Evolutionary conservation across 2,797 vertebrate genomes (phyloP), one percentile per base, ranked within the genome.

Genomic region (Threskiornis aethiopicus): DNA sequence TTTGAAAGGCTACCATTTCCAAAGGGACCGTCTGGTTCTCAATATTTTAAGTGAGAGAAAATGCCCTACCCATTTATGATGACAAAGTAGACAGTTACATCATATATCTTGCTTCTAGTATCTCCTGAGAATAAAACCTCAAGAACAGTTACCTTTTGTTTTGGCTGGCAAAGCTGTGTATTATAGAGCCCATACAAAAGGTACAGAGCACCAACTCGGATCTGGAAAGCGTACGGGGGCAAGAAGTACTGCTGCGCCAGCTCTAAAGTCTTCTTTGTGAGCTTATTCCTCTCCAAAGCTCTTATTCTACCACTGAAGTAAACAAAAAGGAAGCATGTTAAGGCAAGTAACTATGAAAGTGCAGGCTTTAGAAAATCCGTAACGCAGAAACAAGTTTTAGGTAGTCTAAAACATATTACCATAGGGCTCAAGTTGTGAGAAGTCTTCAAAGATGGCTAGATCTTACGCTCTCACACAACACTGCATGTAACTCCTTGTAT

Each of bases 211-310:
- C 99, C 99, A 9, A 99, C 99, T 91, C 99, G 97, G 89, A 99
- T 99, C 98, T 99, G 99, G 97, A 99, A 99, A 58, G 98, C 98
- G 35, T 99, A 99, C 0, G 99, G 99, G 5, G 99, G 99, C 64
- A 99, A 93, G 93, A 99, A 98, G 93, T 98, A 99, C 9, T 89
- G 89, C 94, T 87, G 98, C 11, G 98, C 99, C 33, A 97, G 49
- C 42, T 98, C 98, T 69, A 99, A 97, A 14, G 97, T 96, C 96
- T 99, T 97, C 41, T 98, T 98, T 18, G 98, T 97, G 96, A 99
- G 98, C 4, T 51, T 77, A 35, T 98, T 98, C 90, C 96, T 98
- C 94, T 99, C 98, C 13, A 96, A 93, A 28, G 75, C 96, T 83
- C 97, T 98, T 54, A 98, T 90, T 33, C 94, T 97, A 19, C 99